phyloP scores from a whole-genome alignment of 1,140 invertebrate genomes.

The Aphis gossypii region DNA sequence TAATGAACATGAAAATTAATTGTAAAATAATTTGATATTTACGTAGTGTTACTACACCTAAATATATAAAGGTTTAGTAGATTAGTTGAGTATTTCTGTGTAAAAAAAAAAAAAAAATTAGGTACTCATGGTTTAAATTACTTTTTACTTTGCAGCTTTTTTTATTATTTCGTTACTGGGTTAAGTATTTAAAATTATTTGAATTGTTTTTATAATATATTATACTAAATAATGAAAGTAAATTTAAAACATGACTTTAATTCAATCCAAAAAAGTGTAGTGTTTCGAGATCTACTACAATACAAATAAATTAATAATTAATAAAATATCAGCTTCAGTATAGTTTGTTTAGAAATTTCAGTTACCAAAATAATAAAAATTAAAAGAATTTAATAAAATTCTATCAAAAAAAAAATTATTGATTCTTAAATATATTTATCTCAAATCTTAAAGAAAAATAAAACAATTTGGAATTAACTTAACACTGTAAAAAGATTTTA shows the following conservation, averaged over 20 bases:
- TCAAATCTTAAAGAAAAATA: background rate
- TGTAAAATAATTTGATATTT: no score
- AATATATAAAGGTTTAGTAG: no score
- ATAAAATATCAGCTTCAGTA: background rate
- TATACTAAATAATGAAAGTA: background rate
- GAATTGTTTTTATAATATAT: background rate
- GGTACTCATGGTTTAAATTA: background rate
- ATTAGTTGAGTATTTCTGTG: background rate
- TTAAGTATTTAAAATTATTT: background rate
- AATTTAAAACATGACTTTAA: background rate
- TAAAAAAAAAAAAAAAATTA: no score
- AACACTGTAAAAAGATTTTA: background rate
- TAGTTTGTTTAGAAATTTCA: background rate
- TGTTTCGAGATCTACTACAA: background rate
- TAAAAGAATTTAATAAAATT: background rate
- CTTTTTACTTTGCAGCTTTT: background rate
- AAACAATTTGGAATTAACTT: background rate
- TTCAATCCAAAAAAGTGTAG: background rate
- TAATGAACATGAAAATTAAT: no score
- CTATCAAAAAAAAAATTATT: background rate
- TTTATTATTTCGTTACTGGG: background rate
- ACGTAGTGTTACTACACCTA: no score
- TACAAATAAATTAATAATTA: background rate
- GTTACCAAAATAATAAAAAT: background rate
- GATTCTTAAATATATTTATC: background rate